These are phyloP conservation scores for Diadegma fenestrale DNA, from an alignment of 2,888 invertebrate genomes.

Conservation along the genomic window DNA sequence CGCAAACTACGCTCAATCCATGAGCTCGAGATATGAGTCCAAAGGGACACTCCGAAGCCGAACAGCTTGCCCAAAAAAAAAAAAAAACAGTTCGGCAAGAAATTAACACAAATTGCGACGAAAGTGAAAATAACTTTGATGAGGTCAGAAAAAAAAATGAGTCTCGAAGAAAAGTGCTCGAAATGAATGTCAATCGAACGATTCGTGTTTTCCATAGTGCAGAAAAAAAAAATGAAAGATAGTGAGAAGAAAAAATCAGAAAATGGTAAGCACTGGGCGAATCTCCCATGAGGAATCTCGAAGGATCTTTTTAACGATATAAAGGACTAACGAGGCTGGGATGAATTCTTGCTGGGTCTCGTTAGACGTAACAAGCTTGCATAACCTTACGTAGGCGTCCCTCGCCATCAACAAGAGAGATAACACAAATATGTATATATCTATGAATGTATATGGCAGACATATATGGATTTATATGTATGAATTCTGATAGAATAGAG, in stretches of 20 bases:
- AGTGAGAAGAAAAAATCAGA: neutral
- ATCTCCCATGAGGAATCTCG: neutral
- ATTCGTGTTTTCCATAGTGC: neutral
- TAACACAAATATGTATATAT: neutral
- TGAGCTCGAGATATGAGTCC: neutral
- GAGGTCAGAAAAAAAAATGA: neutral
- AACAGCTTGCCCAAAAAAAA: neutral
- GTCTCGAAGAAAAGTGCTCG: neutral
- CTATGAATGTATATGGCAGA: neutral
- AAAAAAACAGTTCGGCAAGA: neutral
- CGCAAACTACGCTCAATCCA: neutral
- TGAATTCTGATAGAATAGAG: constrained; percentile 55
- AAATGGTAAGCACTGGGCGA: neutral
- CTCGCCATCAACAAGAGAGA: neutral
- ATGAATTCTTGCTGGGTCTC: constrained; percentile 34
- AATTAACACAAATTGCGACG: neutral
- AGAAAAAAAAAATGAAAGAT: neutral
- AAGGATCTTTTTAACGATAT: constrained; percentile 10
- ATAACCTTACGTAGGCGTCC: constrained; percentile 5
- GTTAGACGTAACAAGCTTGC: constrained; percentile 42
- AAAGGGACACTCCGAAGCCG: neutral
- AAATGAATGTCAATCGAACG: neutral
- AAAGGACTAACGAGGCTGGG: constrained; percentile 27
- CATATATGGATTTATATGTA: constrained; percentile 47
- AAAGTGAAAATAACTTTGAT: neutral